Evolutionary conservation across 1,140 invertebrate species (phyloP).

Genomic region (Pinna nobilis): DNA sequence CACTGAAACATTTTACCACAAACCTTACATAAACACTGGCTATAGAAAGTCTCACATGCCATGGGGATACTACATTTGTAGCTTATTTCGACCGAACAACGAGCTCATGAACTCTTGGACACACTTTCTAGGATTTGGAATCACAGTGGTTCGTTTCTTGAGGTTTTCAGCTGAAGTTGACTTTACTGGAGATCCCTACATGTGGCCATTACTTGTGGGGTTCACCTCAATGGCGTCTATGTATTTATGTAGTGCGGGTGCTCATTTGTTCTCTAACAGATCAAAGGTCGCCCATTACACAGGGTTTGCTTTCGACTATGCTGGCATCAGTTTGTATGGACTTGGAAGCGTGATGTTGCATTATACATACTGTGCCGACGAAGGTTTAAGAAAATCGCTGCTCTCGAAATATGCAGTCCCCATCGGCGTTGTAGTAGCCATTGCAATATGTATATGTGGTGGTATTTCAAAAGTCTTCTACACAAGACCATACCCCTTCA

Average conservation of each 20-base stretch:
- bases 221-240: neutral
- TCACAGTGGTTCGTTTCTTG: conserved; percentile 21
- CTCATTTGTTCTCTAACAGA: conserved; percentile 58
- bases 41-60: conserved; percentile 50
- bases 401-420: neutral
- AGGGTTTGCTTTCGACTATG: conserved; percentile 53
- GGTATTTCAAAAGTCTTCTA: conserved; percentile 4
- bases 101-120: conserved; percentile 69
- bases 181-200: neutral
- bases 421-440: neutral
- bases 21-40: conserved; percentile 56
- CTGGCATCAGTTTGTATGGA: conserved; percentile 31
- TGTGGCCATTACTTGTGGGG: conserved; percentile 12
- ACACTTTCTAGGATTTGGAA: conserved; percentile 52
- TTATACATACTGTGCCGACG: neutral
- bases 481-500: conserved; percentile 1
- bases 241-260: conserved; percentile 43
- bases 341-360: conserved; percentile 9
- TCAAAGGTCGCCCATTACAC: conserved; percentile 52
- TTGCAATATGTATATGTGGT: conserved; percentile 20
- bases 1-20: conserved; percentile 29
- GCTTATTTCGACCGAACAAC: conserved; percentile 65
- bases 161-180: neutral
- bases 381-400: neutral
- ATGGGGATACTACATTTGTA: conserved; percentile 57